phyloP scores from a whole-genome alignment of 2,888 invertebrate species.

The Drosophila siamana region DNA sequence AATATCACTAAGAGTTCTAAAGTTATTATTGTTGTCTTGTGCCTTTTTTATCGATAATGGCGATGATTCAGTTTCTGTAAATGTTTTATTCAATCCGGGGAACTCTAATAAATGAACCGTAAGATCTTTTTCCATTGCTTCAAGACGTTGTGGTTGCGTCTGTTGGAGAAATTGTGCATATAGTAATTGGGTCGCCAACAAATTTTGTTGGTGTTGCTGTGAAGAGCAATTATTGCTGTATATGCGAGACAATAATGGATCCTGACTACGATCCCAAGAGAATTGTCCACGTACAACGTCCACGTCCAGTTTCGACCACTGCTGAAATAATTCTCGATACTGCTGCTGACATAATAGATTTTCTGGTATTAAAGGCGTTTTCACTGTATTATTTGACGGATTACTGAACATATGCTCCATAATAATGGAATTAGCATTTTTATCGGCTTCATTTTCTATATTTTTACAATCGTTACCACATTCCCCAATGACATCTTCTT shows the following conservation, averaged over 20 bases:
- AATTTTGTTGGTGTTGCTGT: constrained; percentile 48
- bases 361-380: constrained; percentile 55
- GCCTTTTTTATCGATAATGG: constrained; percentile 14
- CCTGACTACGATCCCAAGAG: constrained; percentile 26
- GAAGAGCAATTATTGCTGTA: constrained; percentile 46
- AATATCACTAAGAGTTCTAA: constrained; percentile 37
- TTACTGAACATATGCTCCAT: constrained; percentile 52
- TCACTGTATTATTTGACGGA: constrained; percentile 18
- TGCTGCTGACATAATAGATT: constrained; percentile 71
- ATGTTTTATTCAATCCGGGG: constrained; percentile 27
- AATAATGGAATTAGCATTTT: constrained; percentile 29
- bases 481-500: constrained; percentile 18
- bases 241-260: constrained; percentile 43
- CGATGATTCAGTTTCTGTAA: constrained; percentile 49
- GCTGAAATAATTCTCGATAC: constrained; percentile 54
- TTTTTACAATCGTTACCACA: constrained; percentile 1
- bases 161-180: constrained; percentile 68
- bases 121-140: constrained; percentile 19
- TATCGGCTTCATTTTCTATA: constrained; percentile 7
- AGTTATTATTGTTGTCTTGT: constrained; percentile 59
- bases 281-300: constrained; percentile 27
- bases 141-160: constrained; percentile 25
- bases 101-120: constrained; percentile 42
- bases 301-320: constrained; percentile 52
- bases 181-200: constrained; percentile 79